Conservation (phyloP, 1,140 invertebrate genomes). For the Rhizoglyphus robini region DNA sequence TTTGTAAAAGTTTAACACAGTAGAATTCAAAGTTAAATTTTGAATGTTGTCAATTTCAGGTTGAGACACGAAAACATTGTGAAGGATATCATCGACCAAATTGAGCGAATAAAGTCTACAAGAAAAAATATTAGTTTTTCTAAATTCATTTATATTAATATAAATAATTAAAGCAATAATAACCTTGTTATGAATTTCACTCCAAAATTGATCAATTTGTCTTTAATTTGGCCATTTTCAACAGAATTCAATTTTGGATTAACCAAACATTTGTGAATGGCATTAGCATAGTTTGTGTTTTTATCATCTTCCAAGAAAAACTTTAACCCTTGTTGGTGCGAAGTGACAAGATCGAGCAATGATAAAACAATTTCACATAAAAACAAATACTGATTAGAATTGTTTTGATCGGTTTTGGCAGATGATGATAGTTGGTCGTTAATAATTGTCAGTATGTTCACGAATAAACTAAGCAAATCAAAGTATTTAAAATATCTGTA, state of each 20-base stretch:
- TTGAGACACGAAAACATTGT: neutral
- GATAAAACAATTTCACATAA: neutral
- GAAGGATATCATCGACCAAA: neutral
- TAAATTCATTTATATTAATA: neutral
- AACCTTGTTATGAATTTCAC: slow-evolving; percentile 10
- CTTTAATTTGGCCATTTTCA: neutral
- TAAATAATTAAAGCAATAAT: neutral
- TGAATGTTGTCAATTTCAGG: neutral
- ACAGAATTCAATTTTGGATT: neutral
- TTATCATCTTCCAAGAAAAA: neutral
- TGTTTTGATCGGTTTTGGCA: neutral
- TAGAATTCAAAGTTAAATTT: no score
- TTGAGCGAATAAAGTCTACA: slow-evolving; percentile 6
- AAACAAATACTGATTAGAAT: neutral
- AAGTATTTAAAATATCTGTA: slow-evolving; percentile 3
- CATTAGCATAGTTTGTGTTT: neutral
- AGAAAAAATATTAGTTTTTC: neutral
- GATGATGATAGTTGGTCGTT: no score
- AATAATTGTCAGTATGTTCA: no score
- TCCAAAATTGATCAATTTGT: neutral
- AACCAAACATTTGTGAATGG: neutral
- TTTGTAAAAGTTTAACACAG: no score
- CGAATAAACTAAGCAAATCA: neutral
- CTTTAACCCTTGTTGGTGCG: slow-evolving; percentile 1
- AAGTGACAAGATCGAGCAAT: neutral